A percentile compares a stretch with the other conserved stretches of the same genome.
Conservation (phyloP, 2,797 vertebrate species). For the Pristis pectinata region DNA sequence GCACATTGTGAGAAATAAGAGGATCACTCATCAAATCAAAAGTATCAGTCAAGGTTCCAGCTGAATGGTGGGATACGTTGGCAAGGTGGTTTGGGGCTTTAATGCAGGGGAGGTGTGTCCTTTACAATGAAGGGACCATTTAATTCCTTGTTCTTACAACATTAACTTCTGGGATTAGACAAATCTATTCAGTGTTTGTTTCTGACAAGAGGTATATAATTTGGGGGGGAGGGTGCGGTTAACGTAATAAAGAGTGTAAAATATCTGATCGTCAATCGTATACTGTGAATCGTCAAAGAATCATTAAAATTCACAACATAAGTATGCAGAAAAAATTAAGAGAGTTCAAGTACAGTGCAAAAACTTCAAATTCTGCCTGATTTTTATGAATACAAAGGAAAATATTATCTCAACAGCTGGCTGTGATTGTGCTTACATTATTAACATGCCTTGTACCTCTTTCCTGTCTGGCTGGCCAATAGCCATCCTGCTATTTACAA, state of each 20-base stretch:
- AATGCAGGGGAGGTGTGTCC: neutral
- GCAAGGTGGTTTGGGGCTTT: neutral
- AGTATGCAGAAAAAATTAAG: neutral
- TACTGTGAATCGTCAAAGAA: neutral
- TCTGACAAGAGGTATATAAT: too few species aligned
- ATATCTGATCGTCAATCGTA: too few species aligned
- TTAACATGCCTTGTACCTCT: neutral
- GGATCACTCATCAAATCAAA: neutral
- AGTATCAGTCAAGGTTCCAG: neutral
- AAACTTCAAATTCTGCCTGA: conserved; percentile 34
- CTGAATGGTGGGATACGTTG: neutral
- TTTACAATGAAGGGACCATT: neutral
- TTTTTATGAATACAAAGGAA: neutral
- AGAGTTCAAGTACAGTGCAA: neutral
- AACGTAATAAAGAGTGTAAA: neutral
- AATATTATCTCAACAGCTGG: conserved; percentile 3
- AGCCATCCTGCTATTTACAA: conserved; percentile 32
- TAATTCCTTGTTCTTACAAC: neutral
- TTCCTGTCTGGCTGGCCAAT: conserved; percentile 8
- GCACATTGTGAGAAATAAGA: neutral
- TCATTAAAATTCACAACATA: neutral
- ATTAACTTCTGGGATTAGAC: neutral
- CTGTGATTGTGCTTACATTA: neutral
- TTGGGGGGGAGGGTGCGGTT: too few species aligned
- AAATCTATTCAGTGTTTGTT: neutral